Base-by-base conservation (phyloP, 2,888 invertebrate species). In the Tanypteryx hageni region DNA sequence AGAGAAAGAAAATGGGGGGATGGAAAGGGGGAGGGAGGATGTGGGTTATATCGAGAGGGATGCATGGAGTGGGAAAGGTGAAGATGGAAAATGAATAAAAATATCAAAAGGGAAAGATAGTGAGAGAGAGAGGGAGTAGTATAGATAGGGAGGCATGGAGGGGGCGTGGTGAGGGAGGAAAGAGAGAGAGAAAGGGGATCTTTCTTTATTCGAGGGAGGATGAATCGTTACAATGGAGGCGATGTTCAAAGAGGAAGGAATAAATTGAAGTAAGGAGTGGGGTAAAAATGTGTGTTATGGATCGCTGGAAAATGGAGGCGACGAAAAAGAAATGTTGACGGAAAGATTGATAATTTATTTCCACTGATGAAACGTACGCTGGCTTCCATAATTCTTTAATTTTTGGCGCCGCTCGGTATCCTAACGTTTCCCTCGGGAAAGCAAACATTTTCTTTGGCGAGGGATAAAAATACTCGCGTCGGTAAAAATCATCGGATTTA, bases 261-360 rank as follows among this genome's bases (percentile, higher is more conserved):
- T 68, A n/a, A 18, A 14, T 44, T 64, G 68, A 68, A 56, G 64
- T 86, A 57, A 86, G 68, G 86, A 57, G 61, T 11, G 31, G 61
- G 86, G 22, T 86, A 22, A 86, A 68, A 89, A 64, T 89, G 64
- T 89, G 68, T 89, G 56, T 89, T 68, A 64, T 89, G 31, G 89
- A 89, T 89, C 64, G 64, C 89, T 64, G 89, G 89, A 89, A 86
- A 89, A 89, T 89, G 64, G 68, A 89, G 64, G 58, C 44, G 44
- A 64, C n/a, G 64, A 64, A 61, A 89, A 89, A 76, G 76, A 89
- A 68, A 44, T 89, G 89, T 64, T 31, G 89, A 44, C 64, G 61
- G 61, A 44, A 44, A 89, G 89, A 89, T 89, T 64, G 89, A 64
- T 89, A 64, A 64, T 89, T 89, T 89, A 64, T 64, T 59, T 89